phyloP scores from a whole-genome alignment of 1,140 invertebrate genomes.

The Sminthurides bifidus region DNA sequence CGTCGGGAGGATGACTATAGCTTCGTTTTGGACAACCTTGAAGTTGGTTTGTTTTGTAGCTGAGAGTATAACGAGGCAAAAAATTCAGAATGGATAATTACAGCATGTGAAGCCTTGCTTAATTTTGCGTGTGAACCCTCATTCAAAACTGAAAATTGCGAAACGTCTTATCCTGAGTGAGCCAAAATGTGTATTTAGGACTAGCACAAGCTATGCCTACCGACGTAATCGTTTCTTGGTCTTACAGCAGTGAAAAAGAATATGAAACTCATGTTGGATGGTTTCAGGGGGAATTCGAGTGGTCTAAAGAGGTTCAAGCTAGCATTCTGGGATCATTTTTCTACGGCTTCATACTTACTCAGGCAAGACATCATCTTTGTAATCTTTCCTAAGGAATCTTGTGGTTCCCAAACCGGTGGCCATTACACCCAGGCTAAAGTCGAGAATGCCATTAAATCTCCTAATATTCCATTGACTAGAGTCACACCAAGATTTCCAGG shows the following conservation, averaged over 20 bases:
- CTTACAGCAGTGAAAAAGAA: not conserved
- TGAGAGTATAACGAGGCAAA: too few relatives aligned
- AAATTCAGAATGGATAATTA: not conserved
- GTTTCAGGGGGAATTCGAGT: slow-evolving; percentile 34
- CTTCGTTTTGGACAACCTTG: too few relatives aligned
- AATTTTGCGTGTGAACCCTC: not conserved
- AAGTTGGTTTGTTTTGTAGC: too few relatives aligned
- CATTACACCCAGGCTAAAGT: not conserved
- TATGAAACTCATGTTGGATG: not conserved
- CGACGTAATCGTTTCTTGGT: not conserved
- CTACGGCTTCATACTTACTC: slow-evolving; percentile 39
- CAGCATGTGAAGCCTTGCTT: not conserved
- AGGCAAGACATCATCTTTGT: slow-evolving; percentile 29
- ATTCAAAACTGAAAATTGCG: not conserved
- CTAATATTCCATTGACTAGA: not conserved
- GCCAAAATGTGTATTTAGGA: not conserved
- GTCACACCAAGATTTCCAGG: not conserved
- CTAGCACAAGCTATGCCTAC: not conserved
- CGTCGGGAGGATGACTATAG: too few relatives aligned
- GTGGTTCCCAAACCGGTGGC: not conserved
- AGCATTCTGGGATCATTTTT: slow-evolving; percentile 38
- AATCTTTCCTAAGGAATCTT: not conserved
- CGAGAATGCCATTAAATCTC: not conserved
- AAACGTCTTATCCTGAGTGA: not conserved
- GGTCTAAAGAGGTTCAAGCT: slow-evolving; percentile 36